These are phyloP conservation scores for Phrynocephalus guinanensis DNA, from an alignment of 2,797 vertebrate genomes.

Conservation along the genomic window DNA sequence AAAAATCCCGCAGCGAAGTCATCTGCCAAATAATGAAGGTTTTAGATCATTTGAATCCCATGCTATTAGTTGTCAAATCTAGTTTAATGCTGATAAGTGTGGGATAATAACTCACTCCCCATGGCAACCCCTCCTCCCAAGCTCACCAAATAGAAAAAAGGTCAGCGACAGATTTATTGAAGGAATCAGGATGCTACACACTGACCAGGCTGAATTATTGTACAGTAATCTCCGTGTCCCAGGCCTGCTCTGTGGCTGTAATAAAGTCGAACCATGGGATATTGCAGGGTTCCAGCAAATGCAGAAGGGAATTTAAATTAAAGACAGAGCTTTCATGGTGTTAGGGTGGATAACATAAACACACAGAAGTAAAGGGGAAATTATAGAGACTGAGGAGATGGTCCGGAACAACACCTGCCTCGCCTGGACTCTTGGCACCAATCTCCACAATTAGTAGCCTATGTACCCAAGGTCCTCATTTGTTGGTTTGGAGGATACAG, in stretches of 20 bases:
- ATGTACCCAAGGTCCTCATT: neutral
- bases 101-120: conserved; percentile 69
- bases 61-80: conserved; percentile 69
- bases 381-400: conserved; percentile 22
- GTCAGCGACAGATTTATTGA: conserved; percentile 31
- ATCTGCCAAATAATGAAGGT: conserved; percentile 72
- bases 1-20: conserved; percentile 69
- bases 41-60: conserved; percentile 75
- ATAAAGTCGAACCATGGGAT: conserved; percentile 49
- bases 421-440: neutral
- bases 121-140: neutral
- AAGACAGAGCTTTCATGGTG: conserved; percentile 33
- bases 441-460: neutral
- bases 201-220: conserved; percentile 34
- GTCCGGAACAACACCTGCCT: conserved; percentile 19
- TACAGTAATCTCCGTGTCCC: conserved; percentile 44
- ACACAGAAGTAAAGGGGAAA: conserved; percentile 46
- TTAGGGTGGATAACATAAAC: conserved; percentile 37
- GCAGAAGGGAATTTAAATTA: conserved; percentile 50
- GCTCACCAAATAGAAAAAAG: conserved; percentile 8
- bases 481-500: conserved; percentile 13
- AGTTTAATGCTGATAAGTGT: conserved; percentile 74
- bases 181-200: conserved; percentile 37
- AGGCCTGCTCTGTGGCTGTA: conserved; percentile 27
- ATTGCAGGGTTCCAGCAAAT: conserved; percentile 21